Base-by-base conservation (phyloP, 2,888 invertebrate genomes). In the Platycheirus rosarum region DNA sequence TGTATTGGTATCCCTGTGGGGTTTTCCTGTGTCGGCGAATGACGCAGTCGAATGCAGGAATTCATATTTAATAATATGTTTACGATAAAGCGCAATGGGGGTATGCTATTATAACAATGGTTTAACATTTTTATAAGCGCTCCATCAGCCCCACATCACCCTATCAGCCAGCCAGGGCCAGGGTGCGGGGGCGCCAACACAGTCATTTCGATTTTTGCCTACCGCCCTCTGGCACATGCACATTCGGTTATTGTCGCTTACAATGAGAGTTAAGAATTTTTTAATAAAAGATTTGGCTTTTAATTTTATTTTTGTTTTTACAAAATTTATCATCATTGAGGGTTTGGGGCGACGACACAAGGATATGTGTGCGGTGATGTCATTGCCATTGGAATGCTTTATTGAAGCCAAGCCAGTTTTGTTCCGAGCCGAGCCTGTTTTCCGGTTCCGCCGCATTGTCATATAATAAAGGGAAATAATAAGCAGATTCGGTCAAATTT, bases 1-100 rank as follows among this genome's bases (percentile, higher is more conserved):
- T 23, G 29, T 8, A 32, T 32, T 8, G 29, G 5, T 32, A 32
- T 8, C 29, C 7, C 8, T 53, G 32, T 44, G 23, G 16, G 44
- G 44, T 29, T 44, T 60, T 60, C 60, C 44, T 42, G 26, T 60
- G 29, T 44, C 29, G 26, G 18, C 40, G 69, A 69, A 46, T 62
- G 68, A 63, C 74, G 63, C 69, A 63, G 68, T 55, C 62, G 62
- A 78, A 69, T 80, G 75, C 75, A 71, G 75, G 76, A 80, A 80
- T 70, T 76, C 70, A 76, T 80, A 80, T 74, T 69, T 79, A 49
- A 78, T 78, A 75, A 76, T 80, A 80, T 71, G 66, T 76, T 70
- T 60, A 69, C 80, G 32, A 73, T 78, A 68, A 79, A 69, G 46
- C 70, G 26, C 42, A 40, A 9, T 42, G 32, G 16, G 46, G 49